phyloP scores from a whole-genome alignment of 2,113 vertebrate species.

The Atractosteus spatula region DNA sequence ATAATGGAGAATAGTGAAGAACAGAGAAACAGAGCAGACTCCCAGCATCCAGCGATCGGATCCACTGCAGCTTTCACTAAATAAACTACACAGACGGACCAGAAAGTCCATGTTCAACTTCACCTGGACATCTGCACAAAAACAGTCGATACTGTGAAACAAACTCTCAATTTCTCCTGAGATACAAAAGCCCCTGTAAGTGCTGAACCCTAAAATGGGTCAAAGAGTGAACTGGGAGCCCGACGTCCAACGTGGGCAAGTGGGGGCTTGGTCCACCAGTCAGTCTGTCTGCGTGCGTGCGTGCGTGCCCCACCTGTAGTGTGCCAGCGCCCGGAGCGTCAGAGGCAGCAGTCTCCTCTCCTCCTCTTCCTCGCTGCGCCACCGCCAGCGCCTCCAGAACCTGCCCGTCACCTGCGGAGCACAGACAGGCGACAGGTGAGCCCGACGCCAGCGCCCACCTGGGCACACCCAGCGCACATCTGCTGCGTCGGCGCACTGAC shows the following conservation, averaged over 20 bases:
- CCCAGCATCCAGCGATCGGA: too few relatives aligned
- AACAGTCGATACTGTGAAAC: too few relatives aligned
- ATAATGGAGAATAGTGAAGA: too few relatives aligned
- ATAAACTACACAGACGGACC: too few relatives aligned
- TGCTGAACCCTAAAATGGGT: too few relatives aligned
- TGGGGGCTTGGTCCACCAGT: not conserved
- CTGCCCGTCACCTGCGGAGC: constrained; percentile 61
- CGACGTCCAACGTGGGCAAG: not conserved
- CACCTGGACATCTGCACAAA: too few relatives aligned
- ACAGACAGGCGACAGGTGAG: not conserved
- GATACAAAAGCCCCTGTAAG: too few relatives aligned
- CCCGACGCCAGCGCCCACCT: not conserved
- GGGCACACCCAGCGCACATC: not conserved
- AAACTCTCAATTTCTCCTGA: too few relatives aligned
- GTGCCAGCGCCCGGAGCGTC: constrained; percentile 46
- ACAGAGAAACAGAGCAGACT: too few relatives aligned
- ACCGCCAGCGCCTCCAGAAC: constrained; percentile 76
- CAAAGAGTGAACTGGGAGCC: too few relatives aligned
- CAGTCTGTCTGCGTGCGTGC: not conserved
- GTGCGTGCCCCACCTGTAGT: constrained; percentile 60
- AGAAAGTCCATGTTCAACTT: too few relatives aligned
- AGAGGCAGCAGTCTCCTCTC: constrained; percentile 56
- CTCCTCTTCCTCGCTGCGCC: constrained; percentile 69
- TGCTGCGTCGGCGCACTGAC: constrained; percentile 37
- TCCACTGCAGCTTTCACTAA: too few relatives aligned